Evolutionary conservation across 2,113 vertebrate species (phyloP), one percentile per base, ranked within the genome.

Genomic region (Nematolebias whitei): DNA sequence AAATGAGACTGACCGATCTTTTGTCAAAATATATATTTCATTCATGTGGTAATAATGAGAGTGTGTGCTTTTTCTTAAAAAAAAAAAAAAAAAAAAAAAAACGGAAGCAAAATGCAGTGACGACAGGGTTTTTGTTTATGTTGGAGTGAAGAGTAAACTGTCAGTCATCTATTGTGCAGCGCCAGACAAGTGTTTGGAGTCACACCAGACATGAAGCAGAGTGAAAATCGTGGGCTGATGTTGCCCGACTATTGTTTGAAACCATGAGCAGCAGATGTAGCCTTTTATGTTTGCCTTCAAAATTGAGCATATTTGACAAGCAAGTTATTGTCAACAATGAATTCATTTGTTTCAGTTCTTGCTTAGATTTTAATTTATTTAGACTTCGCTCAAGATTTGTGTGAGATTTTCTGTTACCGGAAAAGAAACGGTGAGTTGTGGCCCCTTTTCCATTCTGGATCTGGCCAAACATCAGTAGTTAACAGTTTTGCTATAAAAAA

Each of bases 171-270:
- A 3, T 68, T 74, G 57, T 76, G 10, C 20, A 41, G 19, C 56
- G 43, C 11, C 16, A 55, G n/a, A 18, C 32, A 52, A 47, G 19
- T 22, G 50, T n/a, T 22, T 19, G 77, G 72, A 79, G 64, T 84
- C 57, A 52, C 1, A 23, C n/a, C 24, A 75, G 63, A 65, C 56
- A 62, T 68, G 51, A 43, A 68, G 15, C 16, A 55, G 23, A 69
- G 62, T 13, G 12, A 48, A 47, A 16, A 45, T 47, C 64, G 54
- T 52, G 43, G 41, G 58, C 50, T 48, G 44, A 12, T 71, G 67
- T 71, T 74, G 32, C 43, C 18, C 14, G 20, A 35, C 24, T 63
- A 32, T 80, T 64, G 50, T 78, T 80, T 16, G 32, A 48, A 47
- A 24, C 18, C 40, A 29, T 58, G 55, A 53, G 53, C 48, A 35